phyloP scores from a whole-genome alignment of 2,888 invertebrate genomes.

The Beris morrisii region DNA sequence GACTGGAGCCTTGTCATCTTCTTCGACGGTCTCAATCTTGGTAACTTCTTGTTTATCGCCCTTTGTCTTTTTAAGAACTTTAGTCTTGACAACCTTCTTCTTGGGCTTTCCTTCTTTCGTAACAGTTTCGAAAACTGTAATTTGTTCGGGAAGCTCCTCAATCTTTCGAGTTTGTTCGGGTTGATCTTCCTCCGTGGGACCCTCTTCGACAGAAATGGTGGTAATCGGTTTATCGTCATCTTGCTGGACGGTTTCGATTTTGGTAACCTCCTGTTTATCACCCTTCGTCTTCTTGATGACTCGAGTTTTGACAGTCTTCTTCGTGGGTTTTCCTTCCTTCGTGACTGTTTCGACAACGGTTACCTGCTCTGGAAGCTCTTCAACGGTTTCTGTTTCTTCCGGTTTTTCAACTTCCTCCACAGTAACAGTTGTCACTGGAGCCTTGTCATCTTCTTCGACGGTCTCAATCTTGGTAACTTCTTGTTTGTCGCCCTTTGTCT shows the following conservation, averaged over 20 bases:
- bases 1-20: constrained; percentile 47
- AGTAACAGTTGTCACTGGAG: constrained; percentile 49
- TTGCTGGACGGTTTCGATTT: constrained; percentile 53
- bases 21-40: constrained; percentile 46
- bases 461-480: constrained; percentile 51
- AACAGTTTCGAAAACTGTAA: constrained; percentile 42
- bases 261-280: constrained; percentile 51
- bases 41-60: constrained; percentile 45
- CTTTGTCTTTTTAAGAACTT: constrained; percentile 47
- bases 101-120: constrained; percentile 46
- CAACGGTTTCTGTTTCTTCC: constrained; percentile 34
- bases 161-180: constrained; percentile 40
- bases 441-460: constrained; percentile 48
- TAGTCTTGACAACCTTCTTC: constrained; percentile 49
- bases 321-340: constrained; percentile 44
- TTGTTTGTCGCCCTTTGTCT: constrained; percentile 44
- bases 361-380: constrained; percentile 48
- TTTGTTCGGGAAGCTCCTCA: constrained; percentile 43
- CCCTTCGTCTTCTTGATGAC: constrained; percentile 51
- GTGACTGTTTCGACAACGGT: constrained; percentile 45
- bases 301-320: constrained; percentile 47
- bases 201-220: constrained; percentile 45
- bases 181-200: constrained; percentile 42
- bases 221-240: constrained; percentile 52
- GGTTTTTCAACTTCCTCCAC: constrained; percentile 44